phyloP scores from a whole-genome alignment of 2,888 invertebrate species.

The Chrysomela aeneicollis region DNA sequence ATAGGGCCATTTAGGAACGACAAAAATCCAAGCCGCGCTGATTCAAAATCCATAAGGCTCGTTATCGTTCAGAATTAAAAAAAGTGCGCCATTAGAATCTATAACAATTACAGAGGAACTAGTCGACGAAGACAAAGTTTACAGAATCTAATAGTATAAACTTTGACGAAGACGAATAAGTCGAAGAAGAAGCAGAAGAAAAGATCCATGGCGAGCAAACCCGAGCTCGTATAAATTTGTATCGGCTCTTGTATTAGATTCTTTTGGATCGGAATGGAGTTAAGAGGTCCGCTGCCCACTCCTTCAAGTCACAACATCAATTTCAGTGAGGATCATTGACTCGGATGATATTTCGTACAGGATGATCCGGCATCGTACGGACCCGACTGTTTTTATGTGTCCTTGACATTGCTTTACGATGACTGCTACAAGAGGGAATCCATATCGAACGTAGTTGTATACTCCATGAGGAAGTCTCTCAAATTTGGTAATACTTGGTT shows the following conservation, averaged over 20 bases:
- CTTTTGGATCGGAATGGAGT: neutral
- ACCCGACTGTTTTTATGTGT: too few species aligned
- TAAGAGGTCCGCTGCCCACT: neutral
- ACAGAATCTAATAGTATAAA: too few species aligned
- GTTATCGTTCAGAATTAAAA: conserved; percentile 59
- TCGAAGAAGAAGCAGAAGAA: neutral
- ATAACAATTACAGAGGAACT: conserved; percentile 41
- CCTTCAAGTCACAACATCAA: conserved; percentile 12
- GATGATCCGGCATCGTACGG: neutral
- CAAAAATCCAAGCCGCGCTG: neutral
- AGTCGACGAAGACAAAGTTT: too few species aligned
- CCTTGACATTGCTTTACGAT: too few species aligned
- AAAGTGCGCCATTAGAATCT: conserved; percentile 61
- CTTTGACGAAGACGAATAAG: conserved; percentile 21
- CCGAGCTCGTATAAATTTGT: conserved; percentile 7
- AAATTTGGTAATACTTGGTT: too few species aligned
- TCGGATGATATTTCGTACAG: conserved; percentile 9
- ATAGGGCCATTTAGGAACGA: too few species aligned
- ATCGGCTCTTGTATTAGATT: conserved; percentile 4
- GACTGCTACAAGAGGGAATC: too few species aligned
- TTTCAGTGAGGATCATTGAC: conserved; percentile 11
- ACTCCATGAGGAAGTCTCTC: too few species aligned
- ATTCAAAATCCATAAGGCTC: neutral
- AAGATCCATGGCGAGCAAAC: neutral
- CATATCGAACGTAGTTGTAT: too few species aligned